Evolutionary conservation across 2,888 invertebrate genomes (phyloP), one percentile per base, ranked within the genome.

Genomic region (Cylindroiulus punctatus): DNA sequence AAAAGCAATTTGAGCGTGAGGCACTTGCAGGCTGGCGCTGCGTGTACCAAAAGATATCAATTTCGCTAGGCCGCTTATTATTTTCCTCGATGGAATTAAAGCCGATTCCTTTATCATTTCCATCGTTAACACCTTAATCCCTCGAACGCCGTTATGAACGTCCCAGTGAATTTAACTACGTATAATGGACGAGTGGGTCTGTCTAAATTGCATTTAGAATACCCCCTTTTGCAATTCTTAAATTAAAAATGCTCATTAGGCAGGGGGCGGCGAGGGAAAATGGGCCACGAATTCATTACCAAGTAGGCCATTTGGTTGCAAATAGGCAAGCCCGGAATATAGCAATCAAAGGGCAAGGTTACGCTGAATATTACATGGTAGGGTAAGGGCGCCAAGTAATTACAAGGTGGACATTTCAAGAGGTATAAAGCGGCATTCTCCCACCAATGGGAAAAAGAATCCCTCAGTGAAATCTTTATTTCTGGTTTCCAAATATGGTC

Each of bases 71-170:
- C 76, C 76, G 76, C 76, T 76, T 76, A 76, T 76, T 76, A 76
- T 76, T 76, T 76, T 76, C 76, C 76, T 76, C 76, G 30, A 76
- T 76, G 76, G 30, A 76, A 76, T 76, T 76, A 76, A 76, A 76
- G 76, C 76, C 26, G 76, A 76, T 76, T 76, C 76, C 76, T 76
- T 76, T 76, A 76, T 76, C 76, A 76, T 76, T 76, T 76, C 17
- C 76, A 30, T 76, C 76, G 76, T 76, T 76, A 76, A 76, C 76
- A 76, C 76, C 76, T 76, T 76, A 76, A 76, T 76, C 76, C 76
- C 76, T 30, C 30, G 30, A 76, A 76, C 30, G 30, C 30, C 76
- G 30, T 76, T 76, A 76, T 76, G 30, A 3, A 76, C 76, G 76
- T 76, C 76, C 76, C 76, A 76, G 76, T 30, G 76, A 76, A 76